Evolutionary conservation across 2,888 invertebrate genomes (phyloP).

Genomic region (Nipponacmea schrenckii): DNA sequence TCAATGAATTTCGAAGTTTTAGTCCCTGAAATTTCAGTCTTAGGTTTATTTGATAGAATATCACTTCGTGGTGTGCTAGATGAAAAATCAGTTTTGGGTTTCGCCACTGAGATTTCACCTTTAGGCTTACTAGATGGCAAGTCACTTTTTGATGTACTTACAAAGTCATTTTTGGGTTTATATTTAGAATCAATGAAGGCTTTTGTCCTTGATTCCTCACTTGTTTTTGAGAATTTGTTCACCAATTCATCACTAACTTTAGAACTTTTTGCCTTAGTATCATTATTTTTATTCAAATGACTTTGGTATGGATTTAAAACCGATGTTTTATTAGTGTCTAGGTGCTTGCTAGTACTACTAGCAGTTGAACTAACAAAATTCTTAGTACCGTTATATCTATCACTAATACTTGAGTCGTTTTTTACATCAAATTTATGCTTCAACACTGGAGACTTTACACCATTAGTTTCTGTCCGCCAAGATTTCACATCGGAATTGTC

Average conservation of each 20-base stretch:
- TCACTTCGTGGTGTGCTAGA: background rate
- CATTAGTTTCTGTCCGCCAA: background rate
- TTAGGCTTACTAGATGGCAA: background rate
- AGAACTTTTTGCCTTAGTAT: background rate
- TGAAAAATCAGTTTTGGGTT: background rate
- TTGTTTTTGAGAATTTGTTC: background rate
- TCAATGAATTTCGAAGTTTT: background rate
- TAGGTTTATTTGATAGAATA: background rate
- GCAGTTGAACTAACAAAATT: too few relatives aligned
- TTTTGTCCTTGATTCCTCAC: background rate
- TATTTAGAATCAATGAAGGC: background rate
- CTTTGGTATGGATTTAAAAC: too few relatives aligned
- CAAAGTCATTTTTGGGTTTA: background rate
- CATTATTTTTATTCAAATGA: too few relatives aligned
- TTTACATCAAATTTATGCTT: background rate
- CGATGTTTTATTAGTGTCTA: too few relatives aligned
- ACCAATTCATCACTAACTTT: background rate
- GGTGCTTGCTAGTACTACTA: too few relatives aligned
- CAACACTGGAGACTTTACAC: background rate
- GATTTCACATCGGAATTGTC: background rate
- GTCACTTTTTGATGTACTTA: background rate
- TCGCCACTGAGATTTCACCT: background rate
- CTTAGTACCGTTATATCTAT: too few relatives aligned
- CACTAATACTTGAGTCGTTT: too few relatives aligned
- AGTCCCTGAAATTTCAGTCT: background rate